phyloP scores from a whole-genome alignment of 2,888 invertebrate species.

The Dendrolimus houi region DNA sequence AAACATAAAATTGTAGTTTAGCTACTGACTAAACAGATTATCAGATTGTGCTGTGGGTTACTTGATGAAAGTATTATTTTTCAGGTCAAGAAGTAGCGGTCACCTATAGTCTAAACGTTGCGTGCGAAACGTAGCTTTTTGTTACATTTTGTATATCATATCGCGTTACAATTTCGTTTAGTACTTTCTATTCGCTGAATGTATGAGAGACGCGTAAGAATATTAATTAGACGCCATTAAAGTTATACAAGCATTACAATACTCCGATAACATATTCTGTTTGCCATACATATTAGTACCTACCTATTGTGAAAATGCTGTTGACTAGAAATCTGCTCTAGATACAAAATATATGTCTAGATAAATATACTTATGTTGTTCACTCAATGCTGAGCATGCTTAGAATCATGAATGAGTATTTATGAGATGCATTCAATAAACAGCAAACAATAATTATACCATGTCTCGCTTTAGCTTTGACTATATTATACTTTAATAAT shows the following conservation, averaged over 20 bases:
- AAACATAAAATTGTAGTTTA: not conserved
- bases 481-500: no score
- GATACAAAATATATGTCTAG: no score
- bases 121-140: conserved; percentile 1
- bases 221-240: conserved; percentile 18
- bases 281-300: not conserved
- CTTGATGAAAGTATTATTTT: not conserved
- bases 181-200: conserved; percentile 26
- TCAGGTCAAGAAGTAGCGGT: not conserved
- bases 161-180: not conserved
- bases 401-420: no score
- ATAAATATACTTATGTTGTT: no score
- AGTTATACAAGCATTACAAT: not conserved
- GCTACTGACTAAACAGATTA: not conserved
- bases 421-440: no score
- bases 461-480: no score
- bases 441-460: no score
- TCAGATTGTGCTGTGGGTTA: not conserved
- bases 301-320: not conserved
- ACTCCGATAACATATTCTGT: not conserved
- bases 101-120: not conserved
- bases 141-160: conserved; percentile 4
- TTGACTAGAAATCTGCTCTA: not conserved
- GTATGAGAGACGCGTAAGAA: conserved; percentile 20
- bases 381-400: no score